phyloP scores from a whole-genome alignment of 1,140 invertebrate species.

The Ips typographus region DNA sequence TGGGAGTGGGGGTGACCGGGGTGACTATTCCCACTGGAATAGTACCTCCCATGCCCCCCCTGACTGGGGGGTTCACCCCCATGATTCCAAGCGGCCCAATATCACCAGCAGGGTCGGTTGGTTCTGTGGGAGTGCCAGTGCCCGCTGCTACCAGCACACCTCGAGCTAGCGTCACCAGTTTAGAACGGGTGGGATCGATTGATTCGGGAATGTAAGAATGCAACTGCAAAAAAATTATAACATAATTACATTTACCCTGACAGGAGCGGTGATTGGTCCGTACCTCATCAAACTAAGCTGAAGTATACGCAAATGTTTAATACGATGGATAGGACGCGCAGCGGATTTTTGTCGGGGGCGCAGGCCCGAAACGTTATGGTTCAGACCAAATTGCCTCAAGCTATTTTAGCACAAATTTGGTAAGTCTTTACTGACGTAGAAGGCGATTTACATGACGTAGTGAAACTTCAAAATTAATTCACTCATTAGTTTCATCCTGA shows the following conservation, averaged over 20 bases:
- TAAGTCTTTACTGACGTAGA: conserved; percentile 49
- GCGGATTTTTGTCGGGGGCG: conserved; percentile 84
- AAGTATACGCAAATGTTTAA: conserved; percentile 97
- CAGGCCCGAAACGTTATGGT: conserved; percentile 93
- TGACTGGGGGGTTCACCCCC: conserved; percentile 8
- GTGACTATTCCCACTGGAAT: conserved; percentile 47
- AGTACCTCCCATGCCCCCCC: conserved; percentile 46
- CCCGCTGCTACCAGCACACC: conserved; percentile 48
- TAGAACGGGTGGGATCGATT: conserved; percentile 47
- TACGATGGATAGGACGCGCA: conserved; percentile 81
- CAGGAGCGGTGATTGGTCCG: conserved; percentile 73
- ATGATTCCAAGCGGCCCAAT: conserved; percentile 17
- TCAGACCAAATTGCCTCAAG: conserved; percentile 89
- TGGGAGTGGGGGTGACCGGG: conserved; percentile 6
- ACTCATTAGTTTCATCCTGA: too few species aligned
- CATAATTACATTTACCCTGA: conserved; percentile 3
- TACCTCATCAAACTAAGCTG: conserved; percentile 86
- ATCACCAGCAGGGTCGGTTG: conserved; percentile 29
- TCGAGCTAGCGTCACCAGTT: conserved; percentile 48
- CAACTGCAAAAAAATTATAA: background rate
- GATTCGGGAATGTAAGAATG: conserved; percentile 56
- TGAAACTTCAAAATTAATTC: too few species aligned
- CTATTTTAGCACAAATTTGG: conserved; percentile 93
- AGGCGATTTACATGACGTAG: background rate
- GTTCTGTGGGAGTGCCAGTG: conserved; percentile 21